Percentiles rank a stretch among this genome's conserved stretches.
Evolutionary conservation across 2,797 vertebrate genomes (phyloP).

Genomic region (Champsocephalus esox): DNA sequence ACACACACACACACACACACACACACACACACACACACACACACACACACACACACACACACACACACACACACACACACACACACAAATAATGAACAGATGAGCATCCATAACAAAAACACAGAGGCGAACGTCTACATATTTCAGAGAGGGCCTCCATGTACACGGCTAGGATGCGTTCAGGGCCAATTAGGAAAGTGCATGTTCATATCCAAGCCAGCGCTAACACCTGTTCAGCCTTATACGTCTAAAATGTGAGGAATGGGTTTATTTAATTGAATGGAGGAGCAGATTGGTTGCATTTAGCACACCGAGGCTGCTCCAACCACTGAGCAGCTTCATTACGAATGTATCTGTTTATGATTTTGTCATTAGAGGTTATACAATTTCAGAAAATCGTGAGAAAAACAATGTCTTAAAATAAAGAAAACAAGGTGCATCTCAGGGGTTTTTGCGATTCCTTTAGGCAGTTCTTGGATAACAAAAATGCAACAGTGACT

Average conservation of each 20-base stretch:
- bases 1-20: too few relatives aligned
- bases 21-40: background rate
- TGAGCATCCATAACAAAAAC: too few relatives aligned
- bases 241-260: background rate
- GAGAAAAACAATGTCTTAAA: background rate
- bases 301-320: background rate
- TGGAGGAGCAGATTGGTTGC: background rate
- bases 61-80: slow-evolving; percentile 18
- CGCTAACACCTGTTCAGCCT: background rate
- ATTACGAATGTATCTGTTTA: background rate
- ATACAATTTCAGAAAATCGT: background rate
- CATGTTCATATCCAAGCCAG: background rate
- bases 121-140: too few relatives aligned
- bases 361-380: background rate
- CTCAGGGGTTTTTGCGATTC: background rate
- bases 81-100: slow-evolving; percentile 63
- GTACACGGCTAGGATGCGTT: slow-evolving; percentile 23
- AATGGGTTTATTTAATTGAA: slow-evolving; percentile 1
- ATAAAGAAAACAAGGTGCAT: background rate
- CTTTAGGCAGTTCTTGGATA: too few relatives aligned
- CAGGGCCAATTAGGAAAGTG: slow-evolving; percentile 19
- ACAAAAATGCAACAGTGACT: background rate
- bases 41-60: slow-evolving; percentile 14
- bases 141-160: background rate
- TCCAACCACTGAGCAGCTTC: background rate